Evolutionary conservation across 2,888 invertebrate species (phyloP).

Genomic region (Campaea margaritaria): DNA sequence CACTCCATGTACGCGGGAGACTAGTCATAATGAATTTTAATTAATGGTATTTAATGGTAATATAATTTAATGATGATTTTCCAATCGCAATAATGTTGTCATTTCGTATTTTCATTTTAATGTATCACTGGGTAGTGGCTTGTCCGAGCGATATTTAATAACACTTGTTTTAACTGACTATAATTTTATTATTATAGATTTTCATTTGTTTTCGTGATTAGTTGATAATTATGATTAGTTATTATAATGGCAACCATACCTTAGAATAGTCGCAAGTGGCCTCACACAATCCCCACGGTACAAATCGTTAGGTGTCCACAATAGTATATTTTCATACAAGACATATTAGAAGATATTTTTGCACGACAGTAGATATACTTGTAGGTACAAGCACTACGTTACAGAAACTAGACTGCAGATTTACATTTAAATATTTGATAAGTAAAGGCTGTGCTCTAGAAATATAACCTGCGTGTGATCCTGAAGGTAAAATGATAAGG

Average conservation of each 20-base stretch:
- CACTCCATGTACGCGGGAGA: conserved; percentile 61
- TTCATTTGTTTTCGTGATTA: conserved; percentile 25
- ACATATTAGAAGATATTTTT: conserved; percentile 72
- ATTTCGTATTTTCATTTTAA: conserved; percentile 43
- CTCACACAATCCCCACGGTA: conserved; percentile 68
- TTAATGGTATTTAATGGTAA: conserved; percentile 42
- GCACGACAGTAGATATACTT: conserved; percentile 70
- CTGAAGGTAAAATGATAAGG: conserved; percentile 5
- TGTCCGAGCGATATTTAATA: conserved; percentile 43
- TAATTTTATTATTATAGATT: conserved; percentile 25
- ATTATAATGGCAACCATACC: conserved; percentile 15
- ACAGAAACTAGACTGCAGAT: conserved; percentile 19
- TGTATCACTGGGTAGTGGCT: conserved; percentile 28
- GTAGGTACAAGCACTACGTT: conserved; percentile 59
- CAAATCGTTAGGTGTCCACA: conserved; percentile 69
- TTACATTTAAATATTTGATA: conserved; percentile 17
- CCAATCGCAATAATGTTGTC: conserved; percentile 55
- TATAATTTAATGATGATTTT: conserved; percentile 39
- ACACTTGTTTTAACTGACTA: conserved; percentile 33
- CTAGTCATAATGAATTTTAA: conserved; percentile 67
- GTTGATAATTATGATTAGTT: neutral
- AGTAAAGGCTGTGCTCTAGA: conserved; percentile 38
- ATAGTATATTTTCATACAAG: conserved; percentile 75
- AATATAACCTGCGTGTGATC: conserved; percentile 13
- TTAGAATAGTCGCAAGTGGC: conserved; percentile 52